phyloP scores from a whole-genome alignment of 2,113 vertebrate species.

The Aspidoscelis tigris region DNA sequence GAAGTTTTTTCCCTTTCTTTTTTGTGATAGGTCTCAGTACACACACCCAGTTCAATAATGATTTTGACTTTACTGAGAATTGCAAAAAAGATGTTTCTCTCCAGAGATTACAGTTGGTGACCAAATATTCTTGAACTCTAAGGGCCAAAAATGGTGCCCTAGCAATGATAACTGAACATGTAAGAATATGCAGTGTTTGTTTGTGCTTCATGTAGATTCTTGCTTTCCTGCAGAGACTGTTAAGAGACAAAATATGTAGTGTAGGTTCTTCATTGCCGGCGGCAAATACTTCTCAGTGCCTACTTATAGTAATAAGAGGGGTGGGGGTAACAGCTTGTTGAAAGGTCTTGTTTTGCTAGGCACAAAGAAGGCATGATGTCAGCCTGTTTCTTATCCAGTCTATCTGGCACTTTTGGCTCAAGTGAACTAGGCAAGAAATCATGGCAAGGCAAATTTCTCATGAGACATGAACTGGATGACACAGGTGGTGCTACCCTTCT shows the following conservation, averaged over 20 bases:
- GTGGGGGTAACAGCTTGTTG: not conserved
- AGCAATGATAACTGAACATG: not conserved
- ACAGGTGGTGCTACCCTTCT: not conserved
- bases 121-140: not conserved
- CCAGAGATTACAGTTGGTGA: not conserved
- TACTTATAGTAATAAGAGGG: not conserved
- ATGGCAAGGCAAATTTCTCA: not conserved
- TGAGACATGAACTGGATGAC: not conserved
- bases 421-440: not conserved
- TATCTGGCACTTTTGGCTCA: not conserved
- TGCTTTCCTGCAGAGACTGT: not conserved
- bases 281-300: not conserved
- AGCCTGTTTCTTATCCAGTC: not conserved
- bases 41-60: not conserved
- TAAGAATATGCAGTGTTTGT: not conserved
- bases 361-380: slow-evolving; percentile 8
- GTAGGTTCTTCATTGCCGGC: slow-evolving; percentile 9
- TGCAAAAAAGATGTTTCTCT: not conserved
- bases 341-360: slow-evolving; percentile 18
- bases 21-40: not conserved
- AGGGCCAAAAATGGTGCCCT: not conserved
- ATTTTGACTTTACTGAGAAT: not conserved
- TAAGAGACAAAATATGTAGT: not conserved
- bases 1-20: too few relatives aligned
- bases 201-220: not conserved